A percentile compares a stretch with the other conserved stretches of the same genome.
phyloP scores from a whole-genome alignment of 1,140 invertebrate genomes.

The Solenopsis invicta region DNA sequence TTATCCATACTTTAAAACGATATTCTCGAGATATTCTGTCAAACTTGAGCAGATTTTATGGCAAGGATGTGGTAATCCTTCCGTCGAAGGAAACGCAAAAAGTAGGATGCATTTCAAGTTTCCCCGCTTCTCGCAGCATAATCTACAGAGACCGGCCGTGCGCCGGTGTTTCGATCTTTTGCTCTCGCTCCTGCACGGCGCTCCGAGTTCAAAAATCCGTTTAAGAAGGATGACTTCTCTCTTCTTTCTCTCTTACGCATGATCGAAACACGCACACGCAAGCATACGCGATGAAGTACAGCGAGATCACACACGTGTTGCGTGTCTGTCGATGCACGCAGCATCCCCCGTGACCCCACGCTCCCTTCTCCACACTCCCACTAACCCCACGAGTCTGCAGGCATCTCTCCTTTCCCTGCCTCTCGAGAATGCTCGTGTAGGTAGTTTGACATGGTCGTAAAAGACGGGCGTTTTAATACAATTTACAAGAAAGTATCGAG shows the following conservation, averaged over 20 bases:
- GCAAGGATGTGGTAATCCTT: neutral
- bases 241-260: neutral
- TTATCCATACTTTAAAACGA: neutral
- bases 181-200: neutral
- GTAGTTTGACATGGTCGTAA: constrained; percentile 87
- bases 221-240: constrained; percentile 8
- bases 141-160: neutral
- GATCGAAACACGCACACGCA: constrained; percentile 24
- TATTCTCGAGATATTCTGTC: neutral
- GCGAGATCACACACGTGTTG: constrained; percentile 51
- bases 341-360: constrained; percentile 34
- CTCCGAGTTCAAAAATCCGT: neutral
- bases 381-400: constrained; percentile 7
- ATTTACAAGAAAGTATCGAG: constrained; percentile 86
- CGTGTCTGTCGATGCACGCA: constrained; percentile 47
- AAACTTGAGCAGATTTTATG: neutral
- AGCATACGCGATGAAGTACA: too few species aligned
- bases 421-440: constrained; percentile 80
- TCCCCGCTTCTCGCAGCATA: neutral
- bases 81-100: neutral
- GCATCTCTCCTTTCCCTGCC: constrained; percentile 60
- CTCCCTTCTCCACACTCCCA: constrained; percentile 21
- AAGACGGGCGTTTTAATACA: constrained; percentile 87
- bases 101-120: neutral
- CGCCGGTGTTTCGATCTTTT: neutral